Evolutionary conservation across 2,797 vertebrate genomes (phyloP).

Genomic region (Sphaeramia orbicularis): DNA sequence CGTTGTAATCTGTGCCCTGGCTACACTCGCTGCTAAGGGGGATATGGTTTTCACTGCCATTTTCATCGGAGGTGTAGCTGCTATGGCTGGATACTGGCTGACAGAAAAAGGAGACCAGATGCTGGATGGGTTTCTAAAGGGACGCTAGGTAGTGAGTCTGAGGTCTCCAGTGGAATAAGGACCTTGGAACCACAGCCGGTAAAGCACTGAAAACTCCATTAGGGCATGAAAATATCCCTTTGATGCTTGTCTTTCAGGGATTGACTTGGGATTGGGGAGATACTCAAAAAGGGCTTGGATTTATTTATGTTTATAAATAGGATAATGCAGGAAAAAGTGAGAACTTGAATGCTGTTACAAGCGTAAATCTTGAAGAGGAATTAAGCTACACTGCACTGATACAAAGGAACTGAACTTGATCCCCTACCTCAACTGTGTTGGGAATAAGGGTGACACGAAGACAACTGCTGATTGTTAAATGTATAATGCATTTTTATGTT

Average conservation of each 20-base stretch:
- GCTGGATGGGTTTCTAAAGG: slow-evolving; percentile 95
- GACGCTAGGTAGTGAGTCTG: slow-evolving; percentile 84
- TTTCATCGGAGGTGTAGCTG: slow-evolving; percentile 95
- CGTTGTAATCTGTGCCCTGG: slow-evolving; percentile 94
- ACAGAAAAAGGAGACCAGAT: slow-evolving; percentile 95
- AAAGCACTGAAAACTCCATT: slow-evolving; percentile 31
- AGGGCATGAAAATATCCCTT: slow-evolving; percentile 37
- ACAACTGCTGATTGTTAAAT: slow-evolving; percentile 68
- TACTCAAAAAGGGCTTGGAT: slow-evolving; percentile 66
- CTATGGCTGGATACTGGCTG: slow-evolving; percentile 98
- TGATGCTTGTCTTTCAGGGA: slow-evolving; percentile 71
- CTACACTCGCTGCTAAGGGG: slow-evolving; percentile 95
- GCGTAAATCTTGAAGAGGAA: slow-evolving; percentile 43
- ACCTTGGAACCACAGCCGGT: slow-evolving; percentile 24
- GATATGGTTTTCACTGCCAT: slow-evolving; percentile 99
- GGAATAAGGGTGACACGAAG: slow-evolving; percentile 47
- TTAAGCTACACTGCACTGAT: slow-evolving; percentile 69
- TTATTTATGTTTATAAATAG: slow-evolving; percentile 41
- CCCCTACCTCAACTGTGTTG: slow-evolving; percentile 58
- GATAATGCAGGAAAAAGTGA: slow-evolving; percentile 44
- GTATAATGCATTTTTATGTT: slow-evolving; percentile 74
- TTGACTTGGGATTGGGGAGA: slow-evolving; percentile 42
- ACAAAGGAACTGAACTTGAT: slow-evolving; percentile 48
- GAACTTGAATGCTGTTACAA: slow-evolving; percentile 53
- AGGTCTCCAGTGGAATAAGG: slow-evolving; percentile 20